Conservation (phyloP, 2,113 vertebrate species). For the Catagonus wagneri region DNA sequence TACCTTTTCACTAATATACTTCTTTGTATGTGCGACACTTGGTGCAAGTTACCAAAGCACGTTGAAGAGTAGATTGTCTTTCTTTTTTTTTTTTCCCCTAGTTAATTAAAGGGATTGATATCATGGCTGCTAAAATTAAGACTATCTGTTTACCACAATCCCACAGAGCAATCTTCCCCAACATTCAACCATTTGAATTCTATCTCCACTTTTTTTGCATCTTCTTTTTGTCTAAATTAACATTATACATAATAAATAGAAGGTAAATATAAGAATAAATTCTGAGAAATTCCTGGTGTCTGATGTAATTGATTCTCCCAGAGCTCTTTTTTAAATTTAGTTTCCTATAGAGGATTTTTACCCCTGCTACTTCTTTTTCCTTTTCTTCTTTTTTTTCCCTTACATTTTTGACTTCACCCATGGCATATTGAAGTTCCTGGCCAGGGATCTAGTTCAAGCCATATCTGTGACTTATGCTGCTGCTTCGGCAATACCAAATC, state of each 20-base stretch:
- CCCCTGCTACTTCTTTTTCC: neutral
- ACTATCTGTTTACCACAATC: neutral
- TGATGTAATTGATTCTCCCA: neutral
- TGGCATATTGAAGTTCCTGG: no score
- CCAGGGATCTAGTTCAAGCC: no score
- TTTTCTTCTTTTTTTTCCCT: no score
- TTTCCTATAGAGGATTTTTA: neutral
- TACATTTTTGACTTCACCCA: no score
- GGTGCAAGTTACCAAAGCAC: neutral
- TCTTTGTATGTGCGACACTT: neutral
- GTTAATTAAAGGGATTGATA: neutral
- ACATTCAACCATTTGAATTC: neutral
- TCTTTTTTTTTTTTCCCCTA: neutral
- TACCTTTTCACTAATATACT: neutral
- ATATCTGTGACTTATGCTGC: no score
- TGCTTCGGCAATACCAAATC: no score
- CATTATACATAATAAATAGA: neutral
- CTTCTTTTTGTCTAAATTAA: slow-evolving; percentile 5
- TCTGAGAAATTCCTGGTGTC: neutral
- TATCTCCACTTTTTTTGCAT: neutral
- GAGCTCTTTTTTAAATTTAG: neutral
- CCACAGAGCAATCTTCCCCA: neutral
- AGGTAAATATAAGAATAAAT: slow-evolving; percentile 29
- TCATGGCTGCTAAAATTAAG: neutral
- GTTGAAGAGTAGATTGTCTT: neutral